These are phyloP conservation scores for Thumatha senex DNA, from an alignment of 2,888 invertebrate genomes.

Conservation along the genomic window DNA sequence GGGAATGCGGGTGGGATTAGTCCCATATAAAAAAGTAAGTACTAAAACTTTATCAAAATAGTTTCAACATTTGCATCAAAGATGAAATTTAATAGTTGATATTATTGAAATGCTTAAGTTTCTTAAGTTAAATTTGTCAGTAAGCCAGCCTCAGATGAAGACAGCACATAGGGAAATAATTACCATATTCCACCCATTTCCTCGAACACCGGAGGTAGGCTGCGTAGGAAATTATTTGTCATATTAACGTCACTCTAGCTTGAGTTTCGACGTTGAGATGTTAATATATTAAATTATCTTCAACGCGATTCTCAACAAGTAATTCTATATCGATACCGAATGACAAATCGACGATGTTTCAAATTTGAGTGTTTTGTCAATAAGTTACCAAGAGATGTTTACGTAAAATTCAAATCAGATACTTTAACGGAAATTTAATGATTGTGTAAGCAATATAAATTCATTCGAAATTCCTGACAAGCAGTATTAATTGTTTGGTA, in stretches of 20 bases:
- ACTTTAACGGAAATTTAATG: conserved; percentile 14
- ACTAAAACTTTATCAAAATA: background rate
- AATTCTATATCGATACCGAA: conserved; percentile 49
- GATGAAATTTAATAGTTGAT: conserved; percentile 20
- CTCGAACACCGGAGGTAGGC: conserved; percentile 61
- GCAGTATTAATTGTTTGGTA: background rate
- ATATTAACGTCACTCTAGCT: conserved; percentile 76
- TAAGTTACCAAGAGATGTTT: conserved; percentile 27
- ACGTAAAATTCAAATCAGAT: conserved; percentile 23
- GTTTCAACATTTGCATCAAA: conserved; percentile 2
- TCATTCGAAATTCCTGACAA: background rate
- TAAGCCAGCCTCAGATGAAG: conserved; percentile 44
- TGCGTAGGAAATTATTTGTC: conserved; percentile 78
- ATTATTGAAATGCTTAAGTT: conserved; percentile 53
- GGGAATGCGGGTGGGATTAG: no score
- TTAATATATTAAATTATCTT: conserved; percentile 75
- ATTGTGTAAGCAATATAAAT: conserved; percentile 12
- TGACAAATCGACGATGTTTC: conserved; percentile 37
- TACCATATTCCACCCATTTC: conserved; percentile 78
- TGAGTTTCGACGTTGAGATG: conserved; percentile 65
- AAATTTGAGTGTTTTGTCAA: conserved; percentile 31
- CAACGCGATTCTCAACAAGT: conserved; percentile 53
- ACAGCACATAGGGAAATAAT: conserved; percentile 70
- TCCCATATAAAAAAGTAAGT: no score
- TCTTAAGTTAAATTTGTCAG: conserved; percentile 61